phyloP scores from a whole-genome alignment of 2,113 vertebrate genomes.

The Brachypteracias leptosomus region DNA sequence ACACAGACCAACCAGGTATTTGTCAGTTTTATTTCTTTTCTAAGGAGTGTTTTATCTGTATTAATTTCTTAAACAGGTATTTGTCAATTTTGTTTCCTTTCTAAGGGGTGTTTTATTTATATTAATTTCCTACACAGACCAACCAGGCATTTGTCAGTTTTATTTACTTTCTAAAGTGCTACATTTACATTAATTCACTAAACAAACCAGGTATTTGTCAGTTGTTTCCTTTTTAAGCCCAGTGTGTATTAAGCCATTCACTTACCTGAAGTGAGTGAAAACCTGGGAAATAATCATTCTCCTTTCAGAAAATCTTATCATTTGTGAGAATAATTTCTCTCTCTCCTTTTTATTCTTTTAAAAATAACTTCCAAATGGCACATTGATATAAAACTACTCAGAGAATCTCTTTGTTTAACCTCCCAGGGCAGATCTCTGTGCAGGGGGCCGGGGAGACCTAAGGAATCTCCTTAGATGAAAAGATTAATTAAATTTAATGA shows the following conservation, averaged over 20 bases:
- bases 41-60: no score
- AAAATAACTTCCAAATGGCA: background rate
- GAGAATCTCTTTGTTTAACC: background rate
- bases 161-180: no score
- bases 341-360: background rate
- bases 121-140: background rate
- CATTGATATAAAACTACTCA: background rate
- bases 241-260: background rate
- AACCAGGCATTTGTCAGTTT: no score
- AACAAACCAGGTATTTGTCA: no score
- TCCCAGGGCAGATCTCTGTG: background rate
- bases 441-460: background rate
- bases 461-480: background rate
- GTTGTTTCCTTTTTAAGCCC: no score
- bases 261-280: background rate
- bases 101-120: background rate
- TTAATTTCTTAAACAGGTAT: no score
- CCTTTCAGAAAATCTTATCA: background rate
- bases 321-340: background rate
- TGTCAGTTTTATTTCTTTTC: no score
- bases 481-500: no score
- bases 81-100: background rate
- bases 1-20: no score
- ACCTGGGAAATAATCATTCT: background rate
- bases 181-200: no score